Base-by-base conservation (phyloP, 2,113 vertebrate species). In the Accipiter cooperii region DNA sequence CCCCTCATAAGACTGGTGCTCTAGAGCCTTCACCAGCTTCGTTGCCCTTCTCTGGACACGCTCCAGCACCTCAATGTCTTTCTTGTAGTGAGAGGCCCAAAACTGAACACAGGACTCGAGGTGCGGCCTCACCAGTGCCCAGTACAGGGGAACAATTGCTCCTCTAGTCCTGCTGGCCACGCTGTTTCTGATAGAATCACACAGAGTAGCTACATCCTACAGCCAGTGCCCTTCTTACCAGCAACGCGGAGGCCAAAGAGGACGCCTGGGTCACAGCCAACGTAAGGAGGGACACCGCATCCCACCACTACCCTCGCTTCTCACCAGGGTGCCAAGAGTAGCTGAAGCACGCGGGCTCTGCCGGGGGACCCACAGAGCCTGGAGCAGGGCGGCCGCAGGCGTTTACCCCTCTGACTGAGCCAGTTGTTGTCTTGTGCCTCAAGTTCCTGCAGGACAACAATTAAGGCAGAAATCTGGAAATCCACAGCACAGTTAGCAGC, bases 391-490 rank as follows among this genome's bases (percentile, higher is more conserved):
- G 82, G 47, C 60, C 91, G 94, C 96, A 97, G 96, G 94, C 96
- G 91, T 89, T 97, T 55, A 49, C 55, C 88, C 66, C 2, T 77
- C 73, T 73, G 78, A 84, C 84, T 36, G 87, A 12, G 14, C 66
- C 95, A 93, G 81, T 84, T 80, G 79, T 75, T 94, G 77, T 80
- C 86, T 87, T 34, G 2, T 77, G 87, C 42, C 61, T 79, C 51
- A 13, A 61, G 94, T 60, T 95, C 76, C 89, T 87, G 88, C 91
- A 87, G 87, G 46, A 44, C 0, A 1, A 26, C 61, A 91, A 93
- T 95, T 90, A 94, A 64, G 31, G 84, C 70, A 84, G 86, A 94
- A 97, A 88, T 96, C 92, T 94, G 93, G 89, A 95, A 94, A 91
- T 82, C 40, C 73, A 76, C 68, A 96, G 89, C n/a, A 29, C 38